These are phyloP conservation scores for Anoplius nigerrimus DNA, from an alignment of 2,888 invertebrate species.

Conservation along the genomic window DNA sequence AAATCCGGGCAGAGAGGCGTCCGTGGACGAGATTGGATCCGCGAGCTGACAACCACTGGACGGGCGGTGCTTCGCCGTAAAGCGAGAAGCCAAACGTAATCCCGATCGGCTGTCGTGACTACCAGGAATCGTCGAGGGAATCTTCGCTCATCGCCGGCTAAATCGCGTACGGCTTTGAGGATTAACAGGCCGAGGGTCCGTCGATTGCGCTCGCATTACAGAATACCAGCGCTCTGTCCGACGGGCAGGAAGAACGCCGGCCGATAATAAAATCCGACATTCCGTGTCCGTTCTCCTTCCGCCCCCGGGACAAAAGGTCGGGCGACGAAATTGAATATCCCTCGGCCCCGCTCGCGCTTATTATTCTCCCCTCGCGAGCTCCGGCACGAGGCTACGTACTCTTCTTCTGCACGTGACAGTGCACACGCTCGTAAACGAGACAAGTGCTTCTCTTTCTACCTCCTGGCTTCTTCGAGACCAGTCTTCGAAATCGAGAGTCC, in stretches of 20 bases:
- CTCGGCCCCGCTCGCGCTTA: constrained; percentile 1
- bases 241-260: too few species aligned
- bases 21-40: background rate
- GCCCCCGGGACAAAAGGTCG: constrained; percentile 6
- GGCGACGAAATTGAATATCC: background rate
- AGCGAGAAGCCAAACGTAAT: constrained; percentile 48
- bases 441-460: constrained; percentile 35
- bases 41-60: constrained; percentile 35
- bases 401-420: constrained; percentile 48
- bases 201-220: background rate
- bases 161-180: constrained; percentile 39
- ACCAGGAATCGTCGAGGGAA: constrained; percentile 13
- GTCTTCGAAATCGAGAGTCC: constrained; percentile 60
- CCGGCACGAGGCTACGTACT: constrained; percentile 1
- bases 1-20: too few species aligned
- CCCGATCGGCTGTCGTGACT: constrained; percentile 44
- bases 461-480: constrained; percentile 36
- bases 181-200: constrained; percentile 24
- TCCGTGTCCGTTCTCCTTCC: constrained; percentile 8
- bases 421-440: constrained; percentile 38
- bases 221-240: background rate
- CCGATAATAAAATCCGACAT: too few species aligned
- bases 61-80: constrained; percentile 31
- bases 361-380: constrained; percentile 3
- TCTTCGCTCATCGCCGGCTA: constrained; percentile 26